Evolutionary conservation across 2,113 vertebrate species (phyloP), one percentile per base, ranked within the genome.

Genomic region (Pseudonaja textilis): DNA sequence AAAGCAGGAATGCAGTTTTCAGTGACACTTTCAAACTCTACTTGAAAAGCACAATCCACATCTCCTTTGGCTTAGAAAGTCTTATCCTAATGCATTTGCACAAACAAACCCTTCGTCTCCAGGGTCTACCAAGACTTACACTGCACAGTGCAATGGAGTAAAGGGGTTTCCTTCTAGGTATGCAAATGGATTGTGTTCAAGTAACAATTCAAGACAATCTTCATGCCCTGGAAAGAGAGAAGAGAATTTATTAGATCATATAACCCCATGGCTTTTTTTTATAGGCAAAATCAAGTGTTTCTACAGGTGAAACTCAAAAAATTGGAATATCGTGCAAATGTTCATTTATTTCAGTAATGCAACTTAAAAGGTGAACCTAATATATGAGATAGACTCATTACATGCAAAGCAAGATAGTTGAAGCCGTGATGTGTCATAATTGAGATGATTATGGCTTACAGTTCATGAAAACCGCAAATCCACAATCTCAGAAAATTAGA

Each of bases 101-200:
- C 34, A 26, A 14, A 55, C 1, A 18, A 3, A n/a, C 16, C 50
- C 42, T 45, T 6, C 9, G 1, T 86, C 25, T 86, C 88, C 9
- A 5, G 0, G 16, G 22, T 0, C 1, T 20, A 0, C 0, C 42
- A 64, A 86, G 26, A 85, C 99, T 99, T 96, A 99, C 99, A 99
- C 98, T 97, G 99, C 99, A 98, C 99, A 99, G 98, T 99, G 99
- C 98, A 99, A 98, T 93, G 99, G 98, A 93, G 98, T 99, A 96
- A 99, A 99, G 93, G 97, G 97, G 93, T 99, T 99, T 98, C 98
- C 98, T 97, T 99, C 99, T 94, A 98, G 97, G 97, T 98, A 98
- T 86, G 98, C 98, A 96, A 98, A 98, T 47, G 98, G 98, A 96
- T 98, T 99, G 97, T 99, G 98, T 98, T 99, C 99, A 99, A 99